These are phyloP conservation scores for Platysternon megacephalum DNA, from an alignment of 2,113 vertebrate species.

Conservation along the genomic window DNA sequence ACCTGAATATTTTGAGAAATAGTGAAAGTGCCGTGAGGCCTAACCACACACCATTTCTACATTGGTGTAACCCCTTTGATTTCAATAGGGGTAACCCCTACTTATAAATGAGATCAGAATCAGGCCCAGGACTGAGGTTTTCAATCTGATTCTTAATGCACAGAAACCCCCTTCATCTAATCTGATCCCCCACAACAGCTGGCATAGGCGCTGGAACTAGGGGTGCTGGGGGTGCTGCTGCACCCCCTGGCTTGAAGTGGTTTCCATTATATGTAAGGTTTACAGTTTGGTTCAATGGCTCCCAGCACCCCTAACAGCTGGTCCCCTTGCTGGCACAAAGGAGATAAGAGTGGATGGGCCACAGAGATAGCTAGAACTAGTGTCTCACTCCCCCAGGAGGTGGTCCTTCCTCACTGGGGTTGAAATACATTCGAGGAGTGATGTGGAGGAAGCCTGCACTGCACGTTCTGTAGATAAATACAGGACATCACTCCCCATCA, in stretches of 20 bases:
- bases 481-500: not conserved
- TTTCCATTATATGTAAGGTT: too few relatives aligned
- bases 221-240: too few relatives aligned
- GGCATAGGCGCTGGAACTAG: too few relatives aligned
- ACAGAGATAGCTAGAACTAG: fast-evolving
- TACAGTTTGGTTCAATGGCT: too few relatives aligned
- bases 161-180: not conserved
- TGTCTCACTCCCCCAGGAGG: not conserved
- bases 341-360: fast-evolving
- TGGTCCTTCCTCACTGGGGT: not conserved
- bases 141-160: not conserved
- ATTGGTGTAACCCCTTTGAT: not conserved
- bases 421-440: not conserved
- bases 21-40: not conserved
- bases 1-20: not conserved
- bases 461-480: not conserved
- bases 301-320: too few relatives aligned
- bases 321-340: not conserved
- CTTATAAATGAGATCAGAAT: too few relatives aligned
- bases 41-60: not conserved
- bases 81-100: not conserved
- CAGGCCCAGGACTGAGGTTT: not conserved
- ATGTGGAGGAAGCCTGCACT: not conserved
- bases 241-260: too few relatives aligned
- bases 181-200: not conserved